A percentile compares a stretch with the other conserved stretches of the same genome.
phyloP scores from a whole-genome alignment of 2,888 invertebrate species.

The Caenorhabditis doughertyi region DNA sequence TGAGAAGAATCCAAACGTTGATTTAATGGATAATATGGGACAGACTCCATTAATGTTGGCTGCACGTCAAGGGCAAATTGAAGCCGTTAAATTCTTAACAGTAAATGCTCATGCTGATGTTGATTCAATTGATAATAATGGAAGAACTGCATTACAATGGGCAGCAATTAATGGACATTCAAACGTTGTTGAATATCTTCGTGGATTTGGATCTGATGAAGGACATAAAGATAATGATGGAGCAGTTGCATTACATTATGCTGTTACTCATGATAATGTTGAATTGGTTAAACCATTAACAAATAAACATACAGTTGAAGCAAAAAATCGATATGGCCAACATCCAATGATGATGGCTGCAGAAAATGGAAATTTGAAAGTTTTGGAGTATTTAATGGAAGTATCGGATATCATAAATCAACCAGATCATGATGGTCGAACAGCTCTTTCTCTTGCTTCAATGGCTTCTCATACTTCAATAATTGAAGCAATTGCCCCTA shows the following conservation, averaged over 20 bases:
- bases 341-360: conserved; percentile 72
- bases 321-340: conserved; percentile 71
- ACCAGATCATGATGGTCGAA: conserved; percentile 89
- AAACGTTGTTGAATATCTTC: conserved; percentile 68
- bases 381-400: conserved; percentile 35
- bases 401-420: conserved; percentile 58
- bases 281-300: conserved; percentile 62
- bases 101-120: conserved; percentile 65
- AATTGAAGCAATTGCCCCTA: conserved; percentile 57
- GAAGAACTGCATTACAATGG: conserved; percentile 73
- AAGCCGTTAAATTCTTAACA: conserved; percentile 66
- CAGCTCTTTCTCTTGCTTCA: conserved; percentile 87
- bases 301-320: conserved; percentile 67
- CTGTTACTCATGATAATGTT: conserved; percentile 66
- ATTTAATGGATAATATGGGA: conserved; percentile 60
- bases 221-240: conserved; percentile 76
- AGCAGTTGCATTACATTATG: conserved; percentile 74
- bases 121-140: conserved; percentile 72
- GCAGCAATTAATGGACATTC: conserved; percentile 73
- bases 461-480: conserved; percentile 88
- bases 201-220: conserved; percentile 72
- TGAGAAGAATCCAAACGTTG: conserved; percentile 46
- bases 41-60: conserved; percentile 76
- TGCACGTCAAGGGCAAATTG: conserved; percentile 72
- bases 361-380: conserved; percentile 67